A percentile compares a stretch with the other conserved stretches of the same genome.
Conservation (phyloP, 2,113 vertebrate species). For the Setophaga kirtlandii region DNA sequence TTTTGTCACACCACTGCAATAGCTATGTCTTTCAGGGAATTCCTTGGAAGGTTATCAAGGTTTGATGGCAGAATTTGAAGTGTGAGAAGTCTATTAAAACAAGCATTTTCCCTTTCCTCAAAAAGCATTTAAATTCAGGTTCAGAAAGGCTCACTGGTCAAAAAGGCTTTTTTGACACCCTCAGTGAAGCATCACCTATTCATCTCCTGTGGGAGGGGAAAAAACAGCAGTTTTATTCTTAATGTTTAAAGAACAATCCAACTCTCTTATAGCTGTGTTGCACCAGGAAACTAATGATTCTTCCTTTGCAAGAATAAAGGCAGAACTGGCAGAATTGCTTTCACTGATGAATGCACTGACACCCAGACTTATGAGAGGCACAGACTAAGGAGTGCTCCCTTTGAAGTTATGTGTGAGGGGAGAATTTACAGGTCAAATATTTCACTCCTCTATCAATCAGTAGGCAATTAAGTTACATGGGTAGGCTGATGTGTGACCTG, state of each 20-base stretch:
- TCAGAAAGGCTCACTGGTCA: neutral
- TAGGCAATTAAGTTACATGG: neutral
- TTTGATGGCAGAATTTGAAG: neutral
- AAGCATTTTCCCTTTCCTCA: neutral
- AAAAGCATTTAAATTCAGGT: conserved; percentile 1
- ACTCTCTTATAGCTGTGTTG: neutral
- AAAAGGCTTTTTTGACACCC: neutral
- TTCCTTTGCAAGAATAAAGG: neutral
- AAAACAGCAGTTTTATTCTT: neutral
- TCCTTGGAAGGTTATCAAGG: neutral
- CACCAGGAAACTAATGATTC: neutral
- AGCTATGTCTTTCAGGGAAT: neutral
- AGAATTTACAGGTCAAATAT: neutral
- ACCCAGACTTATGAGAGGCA: neutral
- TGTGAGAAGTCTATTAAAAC: neutral
- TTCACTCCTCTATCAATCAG: neutral
- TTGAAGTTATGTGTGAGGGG: neutral
- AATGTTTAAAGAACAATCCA: neutral
- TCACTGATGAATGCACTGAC: neutral
- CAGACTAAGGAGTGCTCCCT: neutral
- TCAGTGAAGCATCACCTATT: neutral
- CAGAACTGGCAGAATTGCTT: neutral
- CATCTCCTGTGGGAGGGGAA: neutral
- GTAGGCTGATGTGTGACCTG: neutral
- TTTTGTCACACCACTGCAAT: neutral